Conservation (phyloP, 2,888 invertebrate genomes). For the Tiphia femorata region DNA sequence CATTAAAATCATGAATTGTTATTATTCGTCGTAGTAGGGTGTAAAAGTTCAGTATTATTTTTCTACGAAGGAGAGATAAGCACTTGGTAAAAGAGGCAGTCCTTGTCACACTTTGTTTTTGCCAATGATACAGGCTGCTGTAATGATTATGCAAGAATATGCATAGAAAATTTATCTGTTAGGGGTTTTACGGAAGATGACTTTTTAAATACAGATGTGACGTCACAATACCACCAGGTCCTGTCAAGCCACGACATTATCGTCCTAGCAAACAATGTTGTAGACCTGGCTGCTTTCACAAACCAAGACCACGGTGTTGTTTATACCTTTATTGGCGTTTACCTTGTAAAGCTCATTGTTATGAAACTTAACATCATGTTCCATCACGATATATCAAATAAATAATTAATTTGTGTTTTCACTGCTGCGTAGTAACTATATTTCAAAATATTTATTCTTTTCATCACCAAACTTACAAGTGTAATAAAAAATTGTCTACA, state of each 20-base stretch:
- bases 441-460: neutral
- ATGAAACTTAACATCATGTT: slow-evolving; percentile 38
- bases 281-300: slow-evolving; percentile 44
- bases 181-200: too few species aligned
- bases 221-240: slow-evolving; percentile 42
- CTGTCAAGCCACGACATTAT: slow-evolving; percentile 32
- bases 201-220: slow-evolving; percentile 26
- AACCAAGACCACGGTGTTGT: slow-evolving; percentile 43
- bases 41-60: too few species aligned
- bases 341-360: slow-evolving; percentile 54
- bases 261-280: slow-evolving; percentile 42
- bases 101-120: too few species aligned
- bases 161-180: too few species aligned
- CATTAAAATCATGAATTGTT: too few species aligned
- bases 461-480: neutral
- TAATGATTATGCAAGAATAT: too few species aligned
- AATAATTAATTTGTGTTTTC: too few species aligned
- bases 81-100: too few species aligned
- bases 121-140: too few species aligned
- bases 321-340: slow-evolving; percentile 44
- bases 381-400: neutral
- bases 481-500: neutral
- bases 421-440: too few species aligned
- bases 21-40: too few species aligned
- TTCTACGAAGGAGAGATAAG: too few species aligned